A percentile compares a stretch with the other conserved stretches of the same genome.
phyloP scores from a whole-genome alignment of 1,140 invertebrate genomes.

The Lasioglossum albipes region DNA sequence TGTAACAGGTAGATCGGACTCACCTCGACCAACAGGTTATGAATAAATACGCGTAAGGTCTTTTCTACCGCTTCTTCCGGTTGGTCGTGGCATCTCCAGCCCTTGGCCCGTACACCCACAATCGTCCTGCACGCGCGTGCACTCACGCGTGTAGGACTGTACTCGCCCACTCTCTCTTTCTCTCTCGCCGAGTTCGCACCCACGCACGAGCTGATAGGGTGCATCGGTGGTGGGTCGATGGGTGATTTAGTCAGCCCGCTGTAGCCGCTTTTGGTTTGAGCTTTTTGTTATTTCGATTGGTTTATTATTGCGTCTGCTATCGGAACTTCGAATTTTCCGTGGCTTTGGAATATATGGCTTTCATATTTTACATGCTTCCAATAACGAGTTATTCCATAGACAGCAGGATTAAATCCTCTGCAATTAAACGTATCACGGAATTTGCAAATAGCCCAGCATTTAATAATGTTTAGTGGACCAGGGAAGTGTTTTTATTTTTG shows the following conservation, averaged over 20 bases:
- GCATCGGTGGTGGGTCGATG: slow-evolving; percentile 3
- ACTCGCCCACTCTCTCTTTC: not conserved
- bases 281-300: not conserved
- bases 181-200: not conserved
- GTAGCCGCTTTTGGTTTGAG: not conserved
- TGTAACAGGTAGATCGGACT: not conserved
- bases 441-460: too few relatives aligned
- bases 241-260: slow-evolving; percentile 16
- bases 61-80: slow-evolving; percentile 21
- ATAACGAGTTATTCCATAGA: too few relatives aligned
- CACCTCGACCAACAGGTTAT: slow-evolving; percentile 14
- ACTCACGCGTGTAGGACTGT: not conserved
- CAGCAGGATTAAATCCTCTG: too few relatives aligned
- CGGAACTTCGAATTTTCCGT: too few relatives aligned
- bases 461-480: too few relatives aligned
- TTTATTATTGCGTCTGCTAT: not conserved
- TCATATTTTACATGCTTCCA: too few relatives aligned
- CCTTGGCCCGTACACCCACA: slow-evolving; percentile 6
- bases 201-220: not conserved
- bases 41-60: slow-evolving; percentile 15
- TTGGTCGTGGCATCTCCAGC: not conserved
- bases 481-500: too few relatives aligned
- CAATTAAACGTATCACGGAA: too few relatives aligned
- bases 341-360: too few relatives aligned
- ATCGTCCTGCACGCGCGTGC: slow-evolving; percentile 4